Base-by-base conservation (phyloP, 2,113 vertebrate species). In the Eudyptes chrysolophus region DNA sequence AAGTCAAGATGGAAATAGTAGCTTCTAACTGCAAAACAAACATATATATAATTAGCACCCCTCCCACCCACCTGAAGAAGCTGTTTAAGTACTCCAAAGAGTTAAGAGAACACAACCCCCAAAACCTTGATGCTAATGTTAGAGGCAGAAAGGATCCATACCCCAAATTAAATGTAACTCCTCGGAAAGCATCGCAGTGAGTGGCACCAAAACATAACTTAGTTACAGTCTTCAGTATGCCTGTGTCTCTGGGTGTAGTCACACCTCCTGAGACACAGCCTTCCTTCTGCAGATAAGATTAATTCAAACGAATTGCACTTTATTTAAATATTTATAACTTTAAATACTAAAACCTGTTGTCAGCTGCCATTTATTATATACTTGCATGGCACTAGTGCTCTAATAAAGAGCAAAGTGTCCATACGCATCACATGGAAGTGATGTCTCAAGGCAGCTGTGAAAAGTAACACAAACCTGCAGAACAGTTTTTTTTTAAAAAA, bases 381-480 rank as follows among this genome's bases (percentile, higher is more conserved):
- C 21, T 57, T 54, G 90, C 54, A 44, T 26, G 75, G 84, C 94
- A 94, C 89, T 49, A 89, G 86, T 83, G 87, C 81, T 91, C 55
- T 46, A 58, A 22, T 15, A 69, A 89, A 86, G 92, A 97, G 72
- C 36, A 30, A 58, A 87, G 61, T 40, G 89, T 85, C 94, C 44
- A n/a, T 27, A 48, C 22, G 71, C 60, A 94, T 62, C 89, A 84
- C 94, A 17, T 2, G 36, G 64, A 91, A 91, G 95, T 58, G 87
- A 92, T 82, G 76, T 52, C 79, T 89, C 90, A 97, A 98, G 98
- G 97, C 94, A 65, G 97, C 93, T 94, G 80, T 94, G 94, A 92
- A 96, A 79, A 92, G 69, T 55, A 95, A 92, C 95, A 96, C 60
- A 96, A 96, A 97, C 91, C 86, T 92, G 88, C 75, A 71, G 62